Percentiles rank a stretch among this genome's conserved stretches.
Evolutionary conservation across 2,113 vertebrate species (phyloP).

Genomic region (Corythornis cristatus): DNA sequence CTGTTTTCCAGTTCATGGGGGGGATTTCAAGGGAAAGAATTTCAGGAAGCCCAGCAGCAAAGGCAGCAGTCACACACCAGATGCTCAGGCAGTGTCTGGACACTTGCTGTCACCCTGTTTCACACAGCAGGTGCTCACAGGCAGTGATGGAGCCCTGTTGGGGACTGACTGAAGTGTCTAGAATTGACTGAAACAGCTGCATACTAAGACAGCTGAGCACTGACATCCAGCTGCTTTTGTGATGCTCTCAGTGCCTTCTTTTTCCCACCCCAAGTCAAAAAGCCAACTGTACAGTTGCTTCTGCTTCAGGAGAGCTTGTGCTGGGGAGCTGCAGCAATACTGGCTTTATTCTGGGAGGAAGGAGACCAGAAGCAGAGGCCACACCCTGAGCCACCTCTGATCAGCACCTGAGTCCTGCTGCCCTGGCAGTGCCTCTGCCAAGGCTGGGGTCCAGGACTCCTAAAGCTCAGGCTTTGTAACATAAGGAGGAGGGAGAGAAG

Average conservation of each 20-base stretch:
- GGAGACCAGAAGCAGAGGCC: neutral
- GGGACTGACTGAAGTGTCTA: too few relatives aligned
- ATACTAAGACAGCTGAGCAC: neutral
- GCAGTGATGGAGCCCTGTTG: too few relatives aligned
- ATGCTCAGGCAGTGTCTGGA: neutral
- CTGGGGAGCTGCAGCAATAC: neutral
- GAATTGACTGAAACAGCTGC: neutral
- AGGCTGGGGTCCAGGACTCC: fast-evolving
- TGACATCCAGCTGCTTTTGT: neutral
- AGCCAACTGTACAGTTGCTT: too few relatives aligned
- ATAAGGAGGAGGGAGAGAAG: neutral
- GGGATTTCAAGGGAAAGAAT: neutral
- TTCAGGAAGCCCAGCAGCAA: neutral
- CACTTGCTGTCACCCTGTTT: neutral
- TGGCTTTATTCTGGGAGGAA: neutral
- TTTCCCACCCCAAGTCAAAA: neutral
- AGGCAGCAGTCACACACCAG: conserved; percentile 29
- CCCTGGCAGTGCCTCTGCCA: neutral
- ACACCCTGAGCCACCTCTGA: neutral
- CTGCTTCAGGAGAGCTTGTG: neutral
- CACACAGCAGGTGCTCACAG: too few relatives aligned
- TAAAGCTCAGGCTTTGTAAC: neutral
- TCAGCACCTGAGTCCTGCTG: neutral
- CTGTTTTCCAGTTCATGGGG: neutral
- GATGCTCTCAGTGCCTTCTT: neutral